Base-by-base conservation (phyloP, 2,797 vertebrate species). In the Allobates femoralis region DNA sequence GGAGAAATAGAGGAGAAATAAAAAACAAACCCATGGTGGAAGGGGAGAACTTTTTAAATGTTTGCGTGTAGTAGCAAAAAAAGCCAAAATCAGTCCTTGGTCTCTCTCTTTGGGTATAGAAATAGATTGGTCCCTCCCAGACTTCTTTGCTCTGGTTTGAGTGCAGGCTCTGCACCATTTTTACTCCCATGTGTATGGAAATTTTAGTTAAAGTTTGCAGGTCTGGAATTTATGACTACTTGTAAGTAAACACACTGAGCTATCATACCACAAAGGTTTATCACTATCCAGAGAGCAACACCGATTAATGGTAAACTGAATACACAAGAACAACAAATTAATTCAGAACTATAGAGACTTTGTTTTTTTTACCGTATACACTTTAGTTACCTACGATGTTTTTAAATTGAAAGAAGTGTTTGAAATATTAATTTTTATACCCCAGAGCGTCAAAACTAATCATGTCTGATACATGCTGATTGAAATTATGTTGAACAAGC, bases 401-500 rank as follows among this genome's bases (percentile, higher is more conserved):
- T 67, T 74, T 50, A 5, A 53, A 64, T 51, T 30, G 58, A 78
- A 81, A 79, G 23, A 37, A 41, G 55, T 56, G 37, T 86, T 81
- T 81, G 18, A 86, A 81, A 81, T 81, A 75, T 81, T 41, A 86
- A 64, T 79, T 74, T 60, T 81, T 55, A 81, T 86, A 81, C 56
- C 55, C 69, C 21, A 62, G 79, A 73, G 78, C 79, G 64, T 75
- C 79, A 51, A 81, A 86, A 76, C 37, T 77, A 82, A 82, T 86
- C 55, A 86, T 58, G 73, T 77, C 73, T 83, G 41, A 67, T 82
- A 34, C 73, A 69, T 86, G 71, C 85, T 76, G 79, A 83, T 76
- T 86, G 79, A 86, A 86, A 82, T 86, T 67, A 86, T 86, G 73
- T 78, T 34, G 74, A 82, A 83, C 60, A 69, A 86, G 79, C 85